Percentiles rank a stretch among this genome's conserved stretches.
Conservation (phyloP, 2,888 invertebrate species). For the Halictus quadricinctus region DNA sequence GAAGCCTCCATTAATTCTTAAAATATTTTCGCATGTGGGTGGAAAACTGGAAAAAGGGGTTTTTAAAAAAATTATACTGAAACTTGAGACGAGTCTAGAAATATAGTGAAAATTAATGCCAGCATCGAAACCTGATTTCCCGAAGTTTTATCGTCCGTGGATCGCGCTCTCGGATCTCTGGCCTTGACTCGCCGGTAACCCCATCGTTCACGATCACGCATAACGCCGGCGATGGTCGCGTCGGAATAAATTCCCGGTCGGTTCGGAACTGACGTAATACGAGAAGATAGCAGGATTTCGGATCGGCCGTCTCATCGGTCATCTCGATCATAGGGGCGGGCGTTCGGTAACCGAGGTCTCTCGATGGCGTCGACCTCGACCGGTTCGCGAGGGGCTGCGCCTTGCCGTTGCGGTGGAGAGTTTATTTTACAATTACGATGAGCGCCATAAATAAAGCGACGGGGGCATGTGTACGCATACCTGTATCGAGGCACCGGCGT, state of each 20-base stretch:
- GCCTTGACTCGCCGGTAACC: neutral
- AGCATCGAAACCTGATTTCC: neutral
- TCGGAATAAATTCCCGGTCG: neutral
- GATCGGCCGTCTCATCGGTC: conserved; percentile 33
- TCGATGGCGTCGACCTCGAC: conserved; percentile 56
- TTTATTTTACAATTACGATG: conserved; percentile 72
- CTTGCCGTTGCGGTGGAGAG: conserved; percentile 26
- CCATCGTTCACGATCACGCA: conserved; percentile 2
- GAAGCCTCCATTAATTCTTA: too few species aligned
- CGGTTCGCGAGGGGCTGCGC: conserved; percentile 47
- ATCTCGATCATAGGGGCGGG: conserved; percentile 42
- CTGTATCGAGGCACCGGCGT: conserved; percentile 22
- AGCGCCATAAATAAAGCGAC: conserved; percentile 67
- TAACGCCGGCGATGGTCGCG: conserved; percentile 10
- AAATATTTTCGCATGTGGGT: too few species aligned
- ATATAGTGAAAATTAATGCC: too few species aligned
- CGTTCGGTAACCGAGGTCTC: conserved; percentile 40
- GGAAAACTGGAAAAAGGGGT: too few species aligned
- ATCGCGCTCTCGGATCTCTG: neutral
- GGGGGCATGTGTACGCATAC: conserved; percentile 37
- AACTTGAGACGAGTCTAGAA: too few species aligned
- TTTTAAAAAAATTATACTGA: too few species aligned
- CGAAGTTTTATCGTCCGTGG: neutral
- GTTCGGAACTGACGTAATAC: neutral
- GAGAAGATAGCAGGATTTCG: conserved; percentile 29